Base-by-base conservation (phyloP, 1,140 invertebrate species). In the Cryptotermes secundus region DNA sequence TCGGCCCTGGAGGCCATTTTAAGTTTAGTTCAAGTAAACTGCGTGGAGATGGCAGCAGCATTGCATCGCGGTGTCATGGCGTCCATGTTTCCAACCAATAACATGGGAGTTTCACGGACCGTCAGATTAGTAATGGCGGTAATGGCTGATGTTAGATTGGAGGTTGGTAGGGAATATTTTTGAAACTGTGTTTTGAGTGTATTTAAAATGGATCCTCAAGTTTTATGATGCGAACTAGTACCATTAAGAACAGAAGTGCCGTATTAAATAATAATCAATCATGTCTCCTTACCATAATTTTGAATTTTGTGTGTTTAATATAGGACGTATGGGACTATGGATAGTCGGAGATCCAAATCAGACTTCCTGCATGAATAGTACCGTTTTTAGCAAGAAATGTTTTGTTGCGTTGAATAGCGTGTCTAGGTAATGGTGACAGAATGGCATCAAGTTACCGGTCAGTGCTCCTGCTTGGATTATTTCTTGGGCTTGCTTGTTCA, bases 391-490 rank as follows among this genome's bases (percentile, higher is more conserved):
- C 9, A 72, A 72, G 53, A 72, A n/a, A 6, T 72, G 14, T 31
- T 1, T 31, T 72, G 59, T 72, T 72, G 59, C 9, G n/a, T 16
- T 31, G 59, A 72, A 72, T 26, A 72, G 14, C 26, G n/a, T 72
- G 1, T 72, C 26, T 31, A 82, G 81, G 53, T 31, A 45, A 82
- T 82, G 31, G 31, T 84, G 35, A 82, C 42, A 85, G n/a, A 24
- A 85, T 85, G 85, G 84, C 84, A 26, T 49, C 81, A 72, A 36
- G 22, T 53, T 59, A 83, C 49, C 36, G 45, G 24, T 80, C 82
- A 24, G 83, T 83, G 85, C 34, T 85, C 3, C 31, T 85, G 35
- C 49, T 85, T 36, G 82, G 65, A 34, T 1, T 83, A 49, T 36
- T 85, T 14, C 59, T 85, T 10, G 79, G 59, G 19, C 79, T 85